Evolutionary conservation across 2,888 invertebrate genomes (phyloP), one percentile per base, ranked within the genome.

Genomic region (Sinelater perroti): DNA sequence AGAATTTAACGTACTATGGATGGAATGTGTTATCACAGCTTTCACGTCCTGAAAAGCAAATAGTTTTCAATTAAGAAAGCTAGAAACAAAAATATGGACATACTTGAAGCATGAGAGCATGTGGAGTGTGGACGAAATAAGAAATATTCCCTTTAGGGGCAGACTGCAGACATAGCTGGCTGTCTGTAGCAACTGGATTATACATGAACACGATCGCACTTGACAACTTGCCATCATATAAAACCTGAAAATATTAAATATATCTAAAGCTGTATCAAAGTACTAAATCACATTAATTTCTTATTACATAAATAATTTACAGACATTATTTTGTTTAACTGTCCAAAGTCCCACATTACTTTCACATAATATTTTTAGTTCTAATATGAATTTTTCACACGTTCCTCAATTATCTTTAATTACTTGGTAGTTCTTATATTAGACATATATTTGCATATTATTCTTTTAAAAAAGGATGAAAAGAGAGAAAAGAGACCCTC

Each of bases 131-230:
- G 74, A 98, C 96, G 85, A 99, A 99, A 83, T 94, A 97, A 66
- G 96, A 94, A 71, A 91, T 86, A 80, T 97, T 97, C 75, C 95
- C 95, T 82, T 97, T 98, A 53, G 98, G 97, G 68, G 97, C 95
- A 42, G 97, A 97, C 82, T 98, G 97, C 67, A 99, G 86, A 81
- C 98, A 98, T 63, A 99, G 86, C 81, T 99, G 98, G 66, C 97
- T 95, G 81, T 99, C 98, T 65, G 99, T 99, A 63, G 99, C 98
- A 72, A 98, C 97, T 62, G 99, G 99, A 82, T 98, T 99, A 85
- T 99, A 99, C 94, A 98, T 97, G 83, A 99, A 98, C 75, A 99
- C 95, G 77, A 99, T 94, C 66, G 93, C 94, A 72, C 89, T 92
- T 62, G 97, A 96, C 75, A 99, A 83, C 81, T 97, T 97, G 63